Percentiles rank a stretch among this genome's conserved stretches.
These are phyloP conservation scores for Euthynnus affinis DNA, from an alignment of 2,797 vertebrate genomes.

Conservation along the genomic window DNA sequence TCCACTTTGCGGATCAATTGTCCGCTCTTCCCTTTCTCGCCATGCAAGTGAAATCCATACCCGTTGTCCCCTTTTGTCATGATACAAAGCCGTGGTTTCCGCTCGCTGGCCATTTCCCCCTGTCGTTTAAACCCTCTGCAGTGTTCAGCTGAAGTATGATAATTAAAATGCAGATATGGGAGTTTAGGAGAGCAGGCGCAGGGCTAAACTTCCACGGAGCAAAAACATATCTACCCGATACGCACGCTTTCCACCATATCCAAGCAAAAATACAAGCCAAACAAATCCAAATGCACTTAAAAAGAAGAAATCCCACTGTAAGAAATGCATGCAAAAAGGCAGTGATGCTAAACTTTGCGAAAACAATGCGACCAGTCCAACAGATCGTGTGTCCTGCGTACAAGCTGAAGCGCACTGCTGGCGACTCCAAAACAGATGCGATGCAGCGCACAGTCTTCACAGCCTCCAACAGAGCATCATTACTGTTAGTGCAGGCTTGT, in stretches of 20 bases:
- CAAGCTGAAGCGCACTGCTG: slow-evolving; percentile 48
- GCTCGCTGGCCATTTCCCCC: slow-evolving; percentile 87
- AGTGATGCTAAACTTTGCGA: slow-evolving; percentile 8
- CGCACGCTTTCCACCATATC: slow-evolving; percentile 32
- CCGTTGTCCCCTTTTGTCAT: slow-evolving; percentile 91
- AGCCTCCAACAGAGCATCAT: slow-evolving; percentile 33
- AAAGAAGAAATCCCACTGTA: background rate
- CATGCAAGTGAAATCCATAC: slow-evolving; percentile 98
- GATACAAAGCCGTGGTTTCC: slow-evolving; percentile 92
- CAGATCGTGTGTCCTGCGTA: slow-evolving; percentile 34
- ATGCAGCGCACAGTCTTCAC: slow-evolving; percentile 38
- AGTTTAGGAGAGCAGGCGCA: slow-evolving; percentile 46
- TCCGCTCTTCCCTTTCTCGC: slow-evolving; percentile 96
- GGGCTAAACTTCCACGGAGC: slow-evolving; percentile 60
- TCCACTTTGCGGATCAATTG: slow-evolving; percentile 98
- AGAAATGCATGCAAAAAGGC: background rate
- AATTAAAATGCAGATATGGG: slow-evolving; percentile 37
- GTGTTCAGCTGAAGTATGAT: slow-evolving; percentile 22
- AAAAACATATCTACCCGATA: slow-evolving; percentile 55
- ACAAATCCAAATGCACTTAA: slow-evolving; percentile 4
- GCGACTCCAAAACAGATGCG: slow-evolving; percentile 57
- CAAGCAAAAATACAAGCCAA: background rate
- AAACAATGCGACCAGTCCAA: slow-evolving; percentile 17
- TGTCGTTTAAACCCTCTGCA: slow-evolving; percentile 20
- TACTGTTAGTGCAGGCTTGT: slow-evolving; percentile 15